Conservation (phyloP, 1,140 invertebrate genomes). For the Hirudo medicinalis region DNA sequence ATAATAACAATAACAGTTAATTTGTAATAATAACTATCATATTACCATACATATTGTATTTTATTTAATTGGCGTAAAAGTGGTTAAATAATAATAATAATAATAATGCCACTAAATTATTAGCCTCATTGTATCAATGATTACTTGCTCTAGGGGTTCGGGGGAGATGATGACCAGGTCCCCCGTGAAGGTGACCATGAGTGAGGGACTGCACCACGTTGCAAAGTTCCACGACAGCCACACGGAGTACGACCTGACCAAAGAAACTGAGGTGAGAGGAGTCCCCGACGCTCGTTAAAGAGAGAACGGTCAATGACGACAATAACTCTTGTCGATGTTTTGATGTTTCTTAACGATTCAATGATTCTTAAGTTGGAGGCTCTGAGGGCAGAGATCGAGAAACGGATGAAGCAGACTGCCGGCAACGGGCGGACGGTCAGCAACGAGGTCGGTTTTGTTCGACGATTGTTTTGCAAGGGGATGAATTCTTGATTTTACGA, state of each 20-base stretch:
- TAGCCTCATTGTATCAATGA: no score
- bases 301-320: no score
- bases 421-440: conserved; percentile 79
- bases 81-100: no score
- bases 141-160: conserved; percentile 46
- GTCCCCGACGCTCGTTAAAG: no score
- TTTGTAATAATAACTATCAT: no score
- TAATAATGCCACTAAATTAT: no score
- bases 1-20: no score
- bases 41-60: no score
- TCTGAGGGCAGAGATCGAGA: conserved; percentile 56
- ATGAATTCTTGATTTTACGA: background rate
- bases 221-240: conserved; percentile 69
- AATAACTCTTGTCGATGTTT: no score
- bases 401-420: conserved; percentile 80
- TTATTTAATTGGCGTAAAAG: no score
- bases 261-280: conserved; percentile 60
- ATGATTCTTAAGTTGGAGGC: conserved; percentile 50
- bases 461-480: background rate
- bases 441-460: conserved; percentile 54
- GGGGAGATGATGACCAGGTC: conserved; percentile 74
- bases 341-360: no score
- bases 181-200: conserved; percentile 87
- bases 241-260: conserved; percentile 88
- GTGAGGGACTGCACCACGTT: conserved; percentile 95